Percentiles rank a stretch among this genome's conserved stretches.
Evolutionary conservation across 1,140 invertebrate genomes (phyloP).

Genomic region (Drosophila pectinifera): DNA sequence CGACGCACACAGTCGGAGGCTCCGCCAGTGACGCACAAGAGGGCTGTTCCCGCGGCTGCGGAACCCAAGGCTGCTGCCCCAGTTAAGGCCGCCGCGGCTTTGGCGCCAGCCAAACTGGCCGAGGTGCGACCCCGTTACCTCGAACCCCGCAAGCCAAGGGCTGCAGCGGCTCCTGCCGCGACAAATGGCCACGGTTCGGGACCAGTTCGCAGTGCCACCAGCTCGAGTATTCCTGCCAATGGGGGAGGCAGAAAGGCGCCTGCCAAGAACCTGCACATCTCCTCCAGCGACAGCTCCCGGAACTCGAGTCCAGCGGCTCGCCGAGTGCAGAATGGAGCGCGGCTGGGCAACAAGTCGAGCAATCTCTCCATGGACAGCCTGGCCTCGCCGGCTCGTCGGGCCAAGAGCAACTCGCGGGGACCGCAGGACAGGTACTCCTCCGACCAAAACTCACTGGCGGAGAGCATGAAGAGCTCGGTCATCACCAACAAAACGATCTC

Average conservation of each 20-base stretch:
- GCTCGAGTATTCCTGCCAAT: conserved; percentile 86
- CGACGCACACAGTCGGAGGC: conserved; percentile 79
- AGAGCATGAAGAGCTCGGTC: conserved; percentile 85
- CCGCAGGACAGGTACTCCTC: conserved; percentile 78
- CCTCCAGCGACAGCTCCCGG: conserved; percentile 86
- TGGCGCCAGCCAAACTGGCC: conserved; percentile 49
- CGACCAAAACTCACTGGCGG: conserved; percentile 86
- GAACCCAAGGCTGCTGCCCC: conserved; percentile 6
- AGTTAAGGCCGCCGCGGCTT: conserved; percentile 36
- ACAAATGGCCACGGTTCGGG: conserved; percentile 72
- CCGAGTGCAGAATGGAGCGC: conserved; percentile 81
- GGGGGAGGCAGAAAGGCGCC: conserved; percentile 48
- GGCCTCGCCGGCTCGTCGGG: conserved; percentile 80
- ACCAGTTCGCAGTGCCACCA: conserved; percentile 85
- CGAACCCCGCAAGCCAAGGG: conserved; percentile 85
- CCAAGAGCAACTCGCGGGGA: conserved; percentile 56
- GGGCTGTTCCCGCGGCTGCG: neutral
- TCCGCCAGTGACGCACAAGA: conserved; percentile 57
- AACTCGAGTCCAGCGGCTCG: conserved; percentile 89
- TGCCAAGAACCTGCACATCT: conserved; percentile 78
- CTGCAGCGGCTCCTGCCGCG: conserved; percentile 49
- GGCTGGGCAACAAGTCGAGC: conserved; percentile 84
- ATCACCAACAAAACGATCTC: conserved; percentile 85
- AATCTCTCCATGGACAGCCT: conserved; percentile 86
- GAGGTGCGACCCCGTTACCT: conserved; percentile 87